Conservation (phyloP, 1,140 invertebrate species). For the Chironomus striatipennis region DNA sequence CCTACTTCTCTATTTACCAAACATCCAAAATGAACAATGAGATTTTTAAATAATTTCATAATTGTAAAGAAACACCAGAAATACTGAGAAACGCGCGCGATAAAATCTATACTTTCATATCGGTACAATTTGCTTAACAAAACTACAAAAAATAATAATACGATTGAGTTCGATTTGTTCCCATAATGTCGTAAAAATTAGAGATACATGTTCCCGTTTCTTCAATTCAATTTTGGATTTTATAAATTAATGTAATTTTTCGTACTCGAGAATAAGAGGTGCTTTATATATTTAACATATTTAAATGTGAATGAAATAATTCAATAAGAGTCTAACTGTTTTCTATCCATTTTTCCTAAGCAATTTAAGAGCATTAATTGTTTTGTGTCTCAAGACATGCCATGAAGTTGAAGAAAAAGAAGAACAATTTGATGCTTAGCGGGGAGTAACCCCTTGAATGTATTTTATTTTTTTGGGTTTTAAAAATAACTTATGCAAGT, state of each 20-base stretch:
- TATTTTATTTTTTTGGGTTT: not conserved
- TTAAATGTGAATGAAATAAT: not conserved
- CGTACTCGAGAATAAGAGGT: not conserved
- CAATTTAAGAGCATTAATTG: not conserved
- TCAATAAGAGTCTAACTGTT: not conserved
- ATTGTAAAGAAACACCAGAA: too few relatives aligned
- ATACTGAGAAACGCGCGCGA: too few relatives aligned
- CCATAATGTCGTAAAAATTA: not conserved
- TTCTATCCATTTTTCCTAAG: not conserved
- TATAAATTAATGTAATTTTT: constrained; percentile 2
- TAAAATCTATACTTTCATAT: too few relatives aligned
- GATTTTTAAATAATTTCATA: too few relatives aligned
- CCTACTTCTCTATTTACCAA: too few relatives aligned
- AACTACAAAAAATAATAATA: too few relatives aligned
- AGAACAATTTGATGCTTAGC: not conserved
- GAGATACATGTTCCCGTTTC: not conserved
- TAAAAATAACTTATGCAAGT: not conserved
- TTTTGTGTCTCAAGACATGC: not conserved
- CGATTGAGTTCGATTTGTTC: too few relatives aligned
- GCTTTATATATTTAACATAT: not conserved
- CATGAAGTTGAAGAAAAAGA: not conserved
- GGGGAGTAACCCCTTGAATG: not conserved
- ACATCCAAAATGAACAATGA: too few relatives aligned
- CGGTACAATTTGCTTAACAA: too few relatives aligned
- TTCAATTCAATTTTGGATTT: not conserved